Base-by-base conservation (phyloP, 2,888 invertebrate species). In the Drosophila merina region DNA sequence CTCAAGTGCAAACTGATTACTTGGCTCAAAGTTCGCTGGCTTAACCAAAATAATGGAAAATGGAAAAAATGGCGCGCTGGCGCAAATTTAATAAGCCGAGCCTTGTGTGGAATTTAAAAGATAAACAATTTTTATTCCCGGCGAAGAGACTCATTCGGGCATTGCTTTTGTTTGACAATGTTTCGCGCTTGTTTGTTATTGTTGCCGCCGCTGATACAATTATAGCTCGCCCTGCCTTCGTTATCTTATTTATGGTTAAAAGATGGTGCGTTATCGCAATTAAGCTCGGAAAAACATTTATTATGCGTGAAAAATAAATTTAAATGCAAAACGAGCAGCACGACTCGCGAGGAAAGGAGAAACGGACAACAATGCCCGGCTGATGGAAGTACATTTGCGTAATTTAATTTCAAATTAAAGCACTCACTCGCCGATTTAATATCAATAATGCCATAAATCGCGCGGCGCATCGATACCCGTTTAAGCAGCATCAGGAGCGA, bases 361-460 rank as follows among this genome's bases (percentile, higher is more conserved):
- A 57, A 66, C 57, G 20, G 40, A 5, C 36, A 20, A 59, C 59
- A 59, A 59, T 59, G 20, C 14, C 7, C 33, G 48, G 60, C 58
- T 57, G 31, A 73, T 67, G 57, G 38, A 44, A 64, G 48, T 59
- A 33, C 48, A 36, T 40, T 38, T 49, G 36, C 14, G 33, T 52
- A 64, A 36, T 64, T 72, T 62, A 66, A 72, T 69, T 75, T 75
- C 56, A 49, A 62, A 57, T 62, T 62, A 62, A 57, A 57, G 58
- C 48, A 62, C 58, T 42, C 48, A 30, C 49, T 6, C 30, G 30
- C 25, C 64, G 68, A 68, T 76, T 81, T 73, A 82, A 84, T 73
- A 79, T 77, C 77, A 77, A 82, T 77, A 85, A 76, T 69, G 78
- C 69, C 75, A 77, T 79, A 82, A 85, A 83, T 85, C 71, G 56